Evolutionary conservation across 2,797 vertebrate genomes (phyloP).

Genomic region (Urosaurus nigricauda): DNA sequence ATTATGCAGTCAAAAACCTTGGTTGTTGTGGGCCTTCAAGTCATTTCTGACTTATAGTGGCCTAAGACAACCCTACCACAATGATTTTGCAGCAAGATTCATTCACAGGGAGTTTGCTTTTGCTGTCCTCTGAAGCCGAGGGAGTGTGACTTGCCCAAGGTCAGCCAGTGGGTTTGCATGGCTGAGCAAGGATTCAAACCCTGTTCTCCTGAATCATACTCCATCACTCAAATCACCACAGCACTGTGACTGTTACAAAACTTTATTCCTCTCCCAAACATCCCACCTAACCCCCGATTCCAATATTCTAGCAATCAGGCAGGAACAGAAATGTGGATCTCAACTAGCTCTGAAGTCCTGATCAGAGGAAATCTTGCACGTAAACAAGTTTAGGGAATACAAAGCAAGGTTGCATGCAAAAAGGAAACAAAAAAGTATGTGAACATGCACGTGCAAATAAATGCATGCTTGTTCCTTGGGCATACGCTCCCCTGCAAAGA

Average conservation of each 20-base stretch:
- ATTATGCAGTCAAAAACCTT: not conserved
- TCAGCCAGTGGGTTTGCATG: not conserved
- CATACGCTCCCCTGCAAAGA: constrained; percentile 10
- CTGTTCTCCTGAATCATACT: not conserved
- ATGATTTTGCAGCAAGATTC: too few relatives aligned
- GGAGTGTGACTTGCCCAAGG: not conserved
- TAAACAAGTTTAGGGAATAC: not conserved
- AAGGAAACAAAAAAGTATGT: not conserved
- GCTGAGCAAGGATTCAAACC: not conserved
- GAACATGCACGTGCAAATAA: constrained; percentile 27
- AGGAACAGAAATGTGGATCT: not conserved
- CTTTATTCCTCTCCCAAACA: not conserved
- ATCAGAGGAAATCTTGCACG: not conserved
- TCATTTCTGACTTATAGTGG: too few relatives aligned
- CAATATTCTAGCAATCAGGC: too few relatives aligned
- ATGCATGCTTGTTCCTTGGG: constrained; percentile 5
- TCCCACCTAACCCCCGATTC: too few relatives aligned
- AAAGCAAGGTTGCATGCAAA: not conserved
- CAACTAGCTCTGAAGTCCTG: not conserved
- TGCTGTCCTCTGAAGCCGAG: too few relatives aligned
- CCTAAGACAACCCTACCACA: too few relatives aligned
- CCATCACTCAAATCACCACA: not conserved
- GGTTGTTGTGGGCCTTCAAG: not conserved
- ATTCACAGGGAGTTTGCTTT: too few relatives aligned
- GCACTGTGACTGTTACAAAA: not conserved